Conservation (phyloP, 1,140 invertebrate species). For the Rhyzopertha dominica region DNA sequence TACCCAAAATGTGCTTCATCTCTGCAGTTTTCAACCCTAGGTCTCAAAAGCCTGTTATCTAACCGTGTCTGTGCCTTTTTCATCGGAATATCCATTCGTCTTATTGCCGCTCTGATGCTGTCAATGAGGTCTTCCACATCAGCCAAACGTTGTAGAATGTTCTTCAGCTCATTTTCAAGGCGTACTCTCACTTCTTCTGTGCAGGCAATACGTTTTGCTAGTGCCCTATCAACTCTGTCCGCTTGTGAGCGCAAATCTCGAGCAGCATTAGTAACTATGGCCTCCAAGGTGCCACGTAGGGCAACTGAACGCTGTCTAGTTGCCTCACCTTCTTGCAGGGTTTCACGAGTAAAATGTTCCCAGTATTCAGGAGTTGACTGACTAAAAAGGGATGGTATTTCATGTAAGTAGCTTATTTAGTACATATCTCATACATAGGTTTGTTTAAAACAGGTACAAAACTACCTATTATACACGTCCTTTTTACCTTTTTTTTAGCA, state of each 20-base stretch:
- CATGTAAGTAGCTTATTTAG: no score
- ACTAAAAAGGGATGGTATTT: conserved; percentile 32
- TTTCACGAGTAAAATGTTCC: conserved; percentile 64
- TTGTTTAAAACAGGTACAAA: no score
- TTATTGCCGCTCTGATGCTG: conserved; percentile 54
- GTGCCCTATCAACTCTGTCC: conserved; percentile 61
- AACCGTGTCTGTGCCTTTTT: conserved; percentile 74
- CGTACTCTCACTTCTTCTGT: conserved; percentile 60
- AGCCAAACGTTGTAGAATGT: conserved; percentile 60
- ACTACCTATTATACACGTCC: no score
- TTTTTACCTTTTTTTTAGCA: no score
- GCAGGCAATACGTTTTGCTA: conserved; percentile 60
- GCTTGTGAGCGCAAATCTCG: conserved; percentile 68
- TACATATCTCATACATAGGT: no score
- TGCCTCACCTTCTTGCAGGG: conserved; percentile 57
- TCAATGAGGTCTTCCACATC: conserved; percentile 65
- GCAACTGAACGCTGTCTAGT: conserved; percentile 58
- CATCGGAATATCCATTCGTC: conserved; percentile 63
- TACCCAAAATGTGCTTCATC: conserved; percentile 63
- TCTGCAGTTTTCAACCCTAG: conserved; percentile 65
- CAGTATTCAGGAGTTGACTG: conserved; percentile 66
- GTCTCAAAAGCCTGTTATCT: conserved; percentile 59
- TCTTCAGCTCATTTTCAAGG: conserved; percentile 61
- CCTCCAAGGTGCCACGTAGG: conserved; percentile 57
- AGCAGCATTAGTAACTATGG: conserved; percentile 58